Evolutionary conservation across 2,888 invertebrate species (phyloP), one percentile per base, ranked within the genome.

Genomic region (Orthosia cruda): DNA sequence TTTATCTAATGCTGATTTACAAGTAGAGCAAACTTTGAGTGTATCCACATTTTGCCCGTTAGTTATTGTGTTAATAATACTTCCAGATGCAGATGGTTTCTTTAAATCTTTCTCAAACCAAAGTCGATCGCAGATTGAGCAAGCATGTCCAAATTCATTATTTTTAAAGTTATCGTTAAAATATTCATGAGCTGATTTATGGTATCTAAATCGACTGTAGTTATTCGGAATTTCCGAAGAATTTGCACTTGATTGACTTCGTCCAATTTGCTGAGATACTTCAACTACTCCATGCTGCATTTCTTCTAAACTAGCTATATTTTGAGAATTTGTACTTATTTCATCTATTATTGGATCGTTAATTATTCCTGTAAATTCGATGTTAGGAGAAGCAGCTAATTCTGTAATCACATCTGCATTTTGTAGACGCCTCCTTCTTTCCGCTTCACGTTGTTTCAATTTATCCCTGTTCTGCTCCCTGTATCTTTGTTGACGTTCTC

Each of bases 301-400:
- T 55, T 55, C 55, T 55, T 55, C 55, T 13, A 55, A 55, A 55
- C 55, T 13, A 55, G 55, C 55, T 55, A 23, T 13, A 55, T 13
- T 55, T 55, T 13, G 55, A 55, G 23, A 55, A 55, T 55, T 13
- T 55, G 55, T 55, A 55, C 54, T 54, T 54, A 54, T 54, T 54
- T 50, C 50, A 50, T 50, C 50, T 50, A 50, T n/a, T n/a, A n/a
- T n/a, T n/a, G n/a, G n/a, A n/a, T n/a, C n/a, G n/a, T n/a, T n/a
- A n/a, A n/a, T n/a, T n/a, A n/a, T n/a, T n/a, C n/a, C n/a, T n/a
- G n/a, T n/a, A n/a, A n/a, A n/a, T n/a, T n/a, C n/a, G n/a, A n/a
- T n/a, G n/a, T n/a, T n/a, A n/a, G n/a, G n/a, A n/a, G n/a, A n/a
- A n/a, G n/a, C n/a, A n/a, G n/a, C 18, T 50, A 50, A n/a, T n/a